Conservation (phyloP, 35 echinoderm and acorn worm species). For the Holothuria glaberrima region DNA sequence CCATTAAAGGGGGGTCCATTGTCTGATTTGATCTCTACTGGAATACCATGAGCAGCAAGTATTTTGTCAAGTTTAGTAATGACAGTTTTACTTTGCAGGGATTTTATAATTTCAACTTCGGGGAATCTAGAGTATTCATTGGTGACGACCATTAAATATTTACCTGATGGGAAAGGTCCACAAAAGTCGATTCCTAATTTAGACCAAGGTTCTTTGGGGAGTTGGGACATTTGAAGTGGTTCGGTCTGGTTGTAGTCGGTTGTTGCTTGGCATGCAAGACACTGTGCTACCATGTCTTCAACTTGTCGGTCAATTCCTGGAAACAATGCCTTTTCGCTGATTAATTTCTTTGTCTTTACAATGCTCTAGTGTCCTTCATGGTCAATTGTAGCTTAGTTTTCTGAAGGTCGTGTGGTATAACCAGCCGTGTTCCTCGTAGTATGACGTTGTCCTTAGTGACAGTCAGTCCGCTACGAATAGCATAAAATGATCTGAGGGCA, state of each 20-base stretch:
- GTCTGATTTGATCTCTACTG: slow-evolving; percentile 27
- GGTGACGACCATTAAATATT: slow-evolving; percentile 58
- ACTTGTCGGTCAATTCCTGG: slow-evolving; percentile 41
- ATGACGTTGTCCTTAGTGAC: not conserved
- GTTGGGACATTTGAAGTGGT: slow-evolving; percentile 53
- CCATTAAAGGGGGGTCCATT: slow-evolving; percentile 19
- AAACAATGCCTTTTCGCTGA: slow-evolving; percentile 45
- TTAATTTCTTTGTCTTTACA: slow-evolving; percentile 51
- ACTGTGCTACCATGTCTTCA: slow-evolving; percentile 18
- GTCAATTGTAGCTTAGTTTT: not conserved
- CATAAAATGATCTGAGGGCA: not conserved
- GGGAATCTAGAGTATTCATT: slow-evolving; percentile 74
- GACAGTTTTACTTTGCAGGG: slow-evolving; percentile 45
- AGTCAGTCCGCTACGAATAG: not conserved
- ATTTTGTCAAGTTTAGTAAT: slow-evolving; percentile 55
- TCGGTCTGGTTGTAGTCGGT: slow-evolving; percentile 29
- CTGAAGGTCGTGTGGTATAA: not conserved
- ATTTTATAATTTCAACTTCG: slow-evolving; percentile 72
- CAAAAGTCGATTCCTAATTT: slow-evolving; percentile 54
- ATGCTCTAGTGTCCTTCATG: slow-evolving; percentile 49
- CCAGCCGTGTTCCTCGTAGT: not conserved
- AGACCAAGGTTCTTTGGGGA: slow-evolving; percentile 31
- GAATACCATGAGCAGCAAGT: too few species aligned
- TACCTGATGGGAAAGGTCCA: slow-evolving; percentile 63
- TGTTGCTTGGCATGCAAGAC: slow-evolving; percentile 50